Base-by-base conservation (phyloP, 2,113 vertebrate species). In the Pontoporia blainvillei region DNA sequence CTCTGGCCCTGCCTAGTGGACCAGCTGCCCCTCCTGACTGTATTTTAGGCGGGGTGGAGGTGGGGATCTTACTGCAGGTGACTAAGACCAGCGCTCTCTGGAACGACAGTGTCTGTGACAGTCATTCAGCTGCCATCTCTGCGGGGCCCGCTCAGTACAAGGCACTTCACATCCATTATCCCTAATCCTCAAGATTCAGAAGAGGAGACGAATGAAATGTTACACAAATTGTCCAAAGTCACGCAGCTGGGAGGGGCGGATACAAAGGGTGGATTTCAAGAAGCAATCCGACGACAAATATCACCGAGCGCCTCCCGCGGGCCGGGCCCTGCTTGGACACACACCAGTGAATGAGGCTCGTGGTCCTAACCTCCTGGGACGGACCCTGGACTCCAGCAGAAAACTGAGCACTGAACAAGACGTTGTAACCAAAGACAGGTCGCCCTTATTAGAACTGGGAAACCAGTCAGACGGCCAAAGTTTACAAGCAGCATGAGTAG, bases 361-460 rank as follows among this genome's bases (percentile, higher is more conserved):
- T 8, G 18, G 4, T 15, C 49, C 20, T 8, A 9, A 8, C 44
- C 7, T 29, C 44, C 44, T 14, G 7, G 20, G 31, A 41, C 0
- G 23, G 62, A 41, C 44, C 29, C 2, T 14, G 49, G 57, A 73
- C 61, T 41, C 82, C 59, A 61, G 66, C 36, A 25, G 41, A 75
- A 57, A 67, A 67, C 75, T 41, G 59, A 36, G 49, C 57, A 2
- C 13, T 1, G 49, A 84, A 34, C 6, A 3, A 54, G 64, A 21
- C 0, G 0, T 5, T 2, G 10, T 3, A 31, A 59, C 11, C 86
- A 23, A 62, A 83, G 64, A 52, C 0, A 0, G 17, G 27, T 0
- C 1, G 18, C 6, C 44, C 59, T 61, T 27, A 25, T 52, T 2
- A 67, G 75, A 81, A 18, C 11, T 23, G 18, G 62, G 73, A 73